Conservation (phyloP, 1,140 invertebrate species). For the Penaeus chinensis region DNA sequence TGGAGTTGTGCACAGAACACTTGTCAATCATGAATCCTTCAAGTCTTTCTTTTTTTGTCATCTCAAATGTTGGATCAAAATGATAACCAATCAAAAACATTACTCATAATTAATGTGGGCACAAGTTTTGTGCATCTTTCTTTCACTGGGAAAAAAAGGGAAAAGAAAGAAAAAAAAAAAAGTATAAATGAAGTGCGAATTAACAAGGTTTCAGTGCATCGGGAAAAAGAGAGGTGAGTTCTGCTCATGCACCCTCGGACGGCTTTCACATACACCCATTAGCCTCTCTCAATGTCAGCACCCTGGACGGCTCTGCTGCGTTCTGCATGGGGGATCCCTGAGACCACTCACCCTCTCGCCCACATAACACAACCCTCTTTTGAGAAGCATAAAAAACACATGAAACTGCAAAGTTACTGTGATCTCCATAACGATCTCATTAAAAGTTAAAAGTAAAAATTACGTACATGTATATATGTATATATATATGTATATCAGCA, state of each 20-base stretch:
- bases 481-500: no score
- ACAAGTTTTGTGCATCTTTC: no score
- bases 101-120: no score
- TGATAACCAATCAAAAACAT: no score
- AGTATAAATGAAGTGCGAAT: slow-evolving; percentile 1
- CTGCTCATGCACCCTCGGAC: slow-evolving; percentile 31
- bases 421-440: background rate
- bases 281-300: slow-evolving; percentile 61
- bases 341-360: slow-evolving; percentile 54
- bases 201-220: slow-evolving; percentile 39
- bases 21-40: slow-evolving; percentile 30
- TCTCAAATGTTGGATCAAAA: no score
- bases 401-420: slow-evolving; percentile 5
- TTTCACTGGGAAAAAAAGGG: background rate
- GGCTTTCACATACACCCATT: slow-evolving; percentile 37
- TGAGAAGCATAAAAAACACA: background rate
- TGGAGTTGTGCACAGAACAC: slow-evolving; percentile 48
- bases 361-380: slow-evolving; percentile 36
- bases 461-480: background rate
- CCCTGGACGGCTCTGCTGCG: slow-evolving; percentile 54
- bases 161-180: slow-evolving; percentile 5
- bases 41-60: background rate
- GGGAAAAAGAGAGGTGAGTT: slow-evolving; percentile 29
- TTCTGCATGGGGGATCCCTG: slow-evolving; percentile 40
- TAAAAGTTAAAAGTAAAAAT: background rate